These are phyloP conservation scores for Ommatoiulus sabulosus DNA, from an alignment of 2,888 invertebrate species.

Conservation along the genomic window DNA sequence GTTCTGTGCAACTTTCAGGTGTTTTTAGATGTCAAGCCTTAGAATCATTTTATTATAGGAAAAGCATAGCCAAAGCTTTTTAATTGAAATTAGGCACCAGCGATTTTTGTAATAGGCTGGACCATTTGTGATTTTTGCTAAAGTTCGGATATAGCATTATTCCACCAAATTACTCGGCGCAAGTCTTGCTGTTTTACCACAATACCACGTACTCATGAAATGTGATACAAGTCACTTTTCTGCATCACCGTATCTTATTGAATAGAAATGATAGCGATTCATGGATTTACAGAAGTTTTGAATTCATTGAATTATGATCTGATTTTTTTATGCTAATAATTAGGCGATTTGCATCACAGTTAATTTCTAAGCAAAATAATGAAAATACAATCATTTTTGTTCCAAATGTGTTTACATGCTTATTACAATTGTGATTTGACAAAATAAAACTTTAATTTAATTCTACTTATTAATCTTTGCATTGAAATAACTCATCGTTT, in stretches of 20 bases:
- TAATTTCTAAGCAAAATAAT: neutral
- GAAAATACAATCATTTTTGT: neutral
- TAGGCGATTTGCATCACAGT: neutral
- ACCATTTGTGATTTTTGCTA: no score
- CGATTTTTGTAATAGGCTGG: neutral
- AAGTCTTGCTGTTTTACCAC: neutral
- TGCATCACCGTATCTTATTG: neutral
- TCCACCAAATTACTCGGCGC: no score
- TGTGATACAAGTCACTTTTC: no score
- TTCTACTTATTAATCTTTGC: neutral
- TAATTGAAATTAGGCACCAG: neutral
- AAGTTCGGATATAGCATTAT: no score
- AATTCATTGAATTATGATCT: neutral
- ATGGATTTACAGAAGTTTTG: neutral
- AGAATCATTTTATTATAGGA: neutral
- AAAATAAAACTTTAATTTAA: slow-evolving; percentile 16
- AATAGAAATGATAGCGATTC: neutral
- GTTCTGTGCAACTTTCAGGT: neutral
- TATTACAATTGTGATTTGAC: slow-evolving; percentile 54
- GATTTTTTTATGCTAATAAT: no score
- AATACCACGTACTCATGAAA: neutral
- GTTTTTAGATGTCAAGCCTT: neutral
- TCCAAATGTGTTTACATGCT: neutral
- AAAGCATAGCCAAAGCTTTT: neutral
- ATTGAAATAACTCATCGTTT: neutral